Evolutionary conservation across 2,888 invertebrate genomes (phyloP).

Genomic region (Rosalia funebris): DNA sequence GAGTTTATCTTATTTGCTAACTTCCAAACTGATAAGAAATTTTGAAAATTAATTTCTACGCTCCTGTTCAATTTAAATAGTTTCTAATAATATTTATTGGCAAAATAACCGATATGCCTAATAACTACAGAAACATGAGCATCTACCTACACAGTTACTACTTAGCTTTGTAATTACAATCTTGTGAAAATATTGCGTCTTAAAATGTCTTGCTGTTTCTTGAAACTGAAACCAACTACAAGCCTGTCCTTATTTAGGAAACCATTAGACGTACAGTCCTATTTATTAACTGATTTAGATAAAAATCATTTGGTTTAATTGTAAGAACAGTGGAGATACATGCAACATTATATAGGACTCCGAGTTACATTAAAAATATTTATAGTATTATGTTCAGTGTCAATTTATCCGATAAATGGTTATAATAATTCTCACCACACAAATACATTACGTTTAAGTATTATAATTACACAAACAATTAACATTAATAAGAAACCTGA

Average conservation of each 20-base stretch:
- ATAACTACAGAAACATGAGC: too few relatives aligned
- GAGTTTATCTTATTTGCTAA: too few relatives aligned
- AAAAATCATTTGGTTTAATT: conserved; percentile 30
- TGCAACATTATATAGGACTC: conserved; percentile 18
- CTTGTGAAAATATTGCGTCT: not conserved
- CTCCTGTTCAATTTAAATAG: too few relatives aligned
- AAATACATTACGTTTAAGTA: conserved; percentile 36
- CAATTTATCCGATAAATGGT: conserved; percentile 36
- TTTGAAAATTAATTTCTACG: too few relatives aligned
- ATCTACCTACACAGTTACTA: too few relatives aligned
- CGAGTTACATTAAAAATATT: conserved; percentile 34
- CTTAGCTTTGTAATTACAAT: too few relatives aligned
- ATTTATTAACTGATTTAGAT: not conserved
- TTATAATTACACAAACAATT: conserved; percentile 10
- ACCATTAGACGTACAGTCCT: not conserved
- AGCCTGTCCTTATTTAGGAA: not conserved
- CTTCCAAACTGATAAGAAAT: too few relatives aligned
- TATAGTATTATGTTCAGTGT: conserved; percentile 35
- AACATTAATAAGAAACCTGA: not conserved
- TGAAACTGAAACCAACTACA: not conserved
- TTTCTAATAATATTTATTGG: too few relatives aligned
- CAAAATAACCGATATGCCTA: too few relatives aligned
- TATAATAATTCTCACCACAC: conserved; percentile 39
- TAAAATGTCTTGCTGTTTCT: not conserved
- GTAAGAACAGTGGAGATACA: conserved; percentile 24